Conservation (phyloP, 2,888 invertebrate species). For the Ectemnius cavifrons region DNA sequence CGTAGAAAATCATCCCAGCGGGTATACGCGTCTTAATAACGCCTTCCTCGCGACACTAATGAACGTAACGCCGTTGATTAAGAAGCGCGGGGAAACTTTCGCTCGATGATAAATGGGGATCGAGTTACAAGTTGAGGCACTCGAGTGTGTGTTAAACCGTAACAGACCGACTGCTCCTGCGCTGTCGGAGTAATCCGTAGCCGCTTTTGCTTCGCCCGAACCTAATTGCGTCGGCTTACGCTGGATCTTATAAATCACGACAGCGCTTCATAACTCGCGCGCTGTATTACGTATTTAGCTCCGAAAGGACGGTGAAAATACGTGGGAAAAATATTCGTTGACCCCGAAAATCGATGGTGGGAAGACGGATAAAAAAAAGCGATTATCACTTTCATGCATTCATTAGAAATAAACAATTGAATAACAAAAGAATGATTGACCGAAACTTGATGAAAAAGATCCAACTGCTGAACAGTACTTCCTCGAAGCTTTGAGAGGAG, state of each 20-base stretch:
- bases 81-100: conserved; percentile 16
- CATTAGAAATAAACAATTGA: too few species aligned
- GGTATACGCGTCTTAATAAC: conserved; percentile 10
- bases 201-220: background rate
- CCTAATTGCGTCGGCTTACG: conserved; percentile 8
- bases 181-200: too few species aligned
- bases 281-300: too few species aligned
- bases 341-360: too few species aligned
- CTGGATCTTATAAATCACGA: conserved; percentile 9
- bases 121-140: conserved; percentile 21
- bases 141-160: conserved; percentile 5
- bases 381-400: too few species aligned
- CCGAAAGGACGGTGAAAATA: background rate
- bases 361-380: too few species aligned
- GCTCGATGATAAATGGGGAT: conserved; percentile 23
- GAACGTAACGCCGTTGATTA: conserved; percentile 19
- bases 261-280: conserved; percentile 21
- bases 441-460: too few species aligned
- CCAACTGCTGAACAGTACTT: too few species aligned
- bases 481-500: too few species aligned
- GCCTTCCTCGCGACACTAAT: conserved; percentile 17
- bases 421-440: too few species aligned
- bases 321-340: too few species aligned
- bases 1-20: background rate
- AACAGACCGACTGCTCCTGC: too few species aligned